Conservation (phyloP, 2,888 invertebrate species). For the Chironomus tentans region DNA sequence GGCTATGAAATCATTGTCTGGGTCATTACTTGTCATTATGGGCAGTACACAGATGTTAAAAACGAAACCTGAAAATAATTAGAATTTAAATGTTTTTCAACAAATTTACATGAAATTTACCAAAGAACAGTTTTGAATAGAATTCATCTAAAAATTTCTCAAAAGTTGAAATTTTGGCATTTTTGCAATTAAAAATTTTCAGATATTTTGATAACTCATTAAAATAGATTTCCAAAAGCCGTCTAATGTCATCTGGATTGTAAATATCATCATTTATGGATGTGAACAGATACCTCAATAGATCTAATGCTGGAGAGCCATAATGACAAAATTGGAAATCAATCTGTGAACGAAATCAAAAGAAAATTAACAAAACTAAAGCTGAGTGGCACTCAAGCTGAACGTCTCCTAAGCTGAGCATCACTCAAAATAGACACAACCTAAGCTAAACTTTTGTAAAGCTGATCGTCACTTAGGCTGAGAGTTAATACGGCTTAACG, state of each 20-base stretch:
- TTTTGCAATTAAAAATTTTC: not conserved
- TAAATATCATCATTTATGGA: constrained; percentile 5
- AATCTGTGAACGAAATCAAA: too few relatives aligned
- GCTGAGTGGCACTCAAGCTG: too few relatives aligned
- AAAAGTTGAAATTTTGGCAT: not conserved
- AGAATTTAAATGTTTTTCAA: not conserved
- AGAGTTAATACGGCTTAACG: too few relatives aligned
- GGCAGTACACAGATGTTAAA: not conserved
- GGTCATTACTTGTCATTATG: not conserved
- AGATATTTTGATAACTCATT: not conserved
- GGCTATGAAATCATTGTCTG: constrained; percentile 5
- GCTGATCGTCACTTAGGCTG: too few relatives aligned
- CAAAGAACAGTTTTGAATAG: not conserved
- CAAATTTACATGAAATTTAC: too few relatives aligned
- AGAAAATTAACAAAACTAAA: too few relatives aligned
- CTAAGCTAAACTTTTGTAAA: too few relatives aligned
- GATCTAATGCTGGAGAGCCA: not conserved
- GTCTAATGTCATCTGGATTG: not conserved
- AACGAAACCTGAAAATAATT: not conserved
- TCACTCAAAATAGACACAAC: too few relatives aligned
- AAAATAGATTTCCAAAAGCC: not conserved
- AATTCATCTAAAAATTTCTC: not conserved
- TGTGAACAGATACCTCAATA: not conserved
- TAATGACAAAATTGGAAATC: constrained; percentile 15
- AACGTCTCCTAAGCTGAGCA: too few relatives aligned